Conservation (phyloP, 1,140 invertebrate species). For the Stegodyphus dumicola region DNA sequence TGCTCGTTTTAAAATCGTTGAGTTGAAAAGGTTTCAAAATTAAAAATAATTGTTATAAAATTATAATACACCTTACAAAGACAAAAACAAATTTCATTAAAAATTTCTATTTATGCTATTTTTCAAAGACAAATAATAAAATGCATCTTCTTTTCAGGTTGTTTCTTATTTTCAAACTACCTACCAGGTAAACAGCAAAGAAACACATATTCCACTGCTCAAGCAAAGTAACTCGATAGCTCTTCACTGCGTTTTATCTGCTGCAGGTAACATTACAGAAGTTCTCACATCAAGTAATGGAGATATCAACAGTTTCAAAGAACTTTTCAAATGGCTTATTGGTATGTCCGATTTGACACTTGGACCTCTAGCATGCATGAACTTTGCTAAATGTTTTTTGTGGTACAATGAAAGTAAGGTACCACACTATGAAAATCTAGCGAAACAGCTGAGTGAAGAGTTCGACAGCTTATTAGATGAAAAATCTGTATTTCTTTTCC, state of each 20-base stretch:
- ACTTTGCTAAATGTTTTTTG: neutral
- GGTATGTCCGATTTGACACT: neutral
- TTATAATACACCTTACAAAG: no score
- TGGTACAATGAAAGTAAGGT: neutral
- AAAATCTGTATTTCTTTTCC: slow-evolving; percentile 77
- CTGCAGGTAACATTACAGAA: neutral
- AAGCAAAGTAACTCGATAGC: neutral
- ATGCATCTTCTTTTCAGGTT: no score
- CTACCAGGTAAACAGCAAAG: neutral
- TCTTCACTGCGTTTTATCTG: neutral
- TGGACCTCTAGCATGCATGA: neutral
- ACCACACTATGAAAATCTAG: neutral
- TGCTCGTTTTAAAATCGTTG: no score
- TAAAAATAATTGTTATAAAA: no score
- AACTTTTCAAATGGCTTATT: neutral
- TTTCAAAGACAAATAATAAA: no score
- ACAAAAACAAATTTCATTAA: no score
- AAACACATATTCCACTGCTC: neutral
- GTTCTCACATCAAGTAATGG: neutral
- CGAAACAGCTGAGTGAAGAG: slow-evolving; percentile 64
- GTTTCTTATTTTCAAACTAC: neutral
- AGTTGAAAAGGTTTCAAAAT: no score
- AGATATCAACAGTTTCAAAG: neutral
- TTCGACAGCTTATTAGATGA: slow-evolving; percentile 77
- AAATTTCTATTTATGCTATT: no score